phyloP scores from a whole-genome alignment of 2,113 vertebrate species.

The Coturnix japonica region DNA sequence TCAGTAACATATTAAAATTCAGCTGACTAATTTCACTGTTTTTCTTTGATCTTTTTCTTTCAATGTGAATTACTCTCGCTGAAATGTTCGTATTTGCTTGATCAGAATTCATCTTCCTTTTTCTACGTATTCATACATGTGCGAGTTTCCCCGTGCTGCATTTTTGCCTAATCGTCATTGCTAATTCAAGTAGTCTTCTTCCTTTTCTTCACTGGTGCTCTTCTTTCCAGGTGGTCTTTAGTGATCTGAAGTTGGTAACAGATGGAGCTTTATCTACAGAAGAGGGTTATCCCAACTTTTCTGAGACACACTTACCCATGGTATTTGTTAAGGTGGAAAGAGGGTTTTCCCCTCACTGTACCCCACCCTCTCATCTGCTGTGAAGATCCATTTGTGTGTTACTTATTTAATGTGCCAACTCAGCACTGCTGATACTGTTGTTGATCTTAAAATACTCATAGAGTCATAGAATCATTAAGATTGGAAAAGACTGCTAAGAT shows the following conservation, averaged over 20 bases:
- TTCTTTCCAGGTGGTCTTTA: neutral
- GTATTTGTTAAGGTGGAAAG: neutral
- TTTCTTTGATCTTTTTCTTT: slow-evolving; percentile 64
- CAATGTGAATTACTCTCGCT: slow-evolving; percentile 18
- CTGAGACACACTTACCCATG: neutral
- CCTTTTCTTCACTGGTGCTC: neutral
- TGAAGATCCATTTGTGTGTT: neutral
- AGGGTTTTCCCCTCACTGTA: neutral
- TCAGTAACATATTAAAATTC: slow-evolving; percentile 52
- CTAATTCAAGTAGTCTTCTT: neutral
- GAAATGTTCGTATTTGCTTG: slow-evolving; percentile 14
- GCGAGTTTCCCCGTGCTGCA: neutral
- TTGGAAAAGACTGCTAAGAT: no score
- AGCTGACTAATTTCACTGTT: slow-evolving; percentile 45
- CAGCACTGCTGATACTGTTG: neutral
- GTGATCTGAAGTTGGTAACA: neutral
- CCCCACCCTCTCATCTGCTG: neutral
- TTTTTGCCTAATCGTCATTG: neutral
- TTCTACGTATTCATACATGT: neutral
- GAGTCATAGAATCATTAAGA: no score
- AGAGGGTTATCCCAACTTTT: neutral
- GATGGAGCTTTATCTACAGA: neutral
- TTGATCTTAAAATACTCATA: neutral
- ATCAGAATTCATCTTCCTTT: slow-evolving; percentile 24
- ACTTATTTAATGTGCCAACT: neutral